A percentile compares a stretch with the other conserved stretches of the same genome.
Conservation (phyloP, 1,140 invertebrate genomes). For the Chionoecetes opilio region DNA sequence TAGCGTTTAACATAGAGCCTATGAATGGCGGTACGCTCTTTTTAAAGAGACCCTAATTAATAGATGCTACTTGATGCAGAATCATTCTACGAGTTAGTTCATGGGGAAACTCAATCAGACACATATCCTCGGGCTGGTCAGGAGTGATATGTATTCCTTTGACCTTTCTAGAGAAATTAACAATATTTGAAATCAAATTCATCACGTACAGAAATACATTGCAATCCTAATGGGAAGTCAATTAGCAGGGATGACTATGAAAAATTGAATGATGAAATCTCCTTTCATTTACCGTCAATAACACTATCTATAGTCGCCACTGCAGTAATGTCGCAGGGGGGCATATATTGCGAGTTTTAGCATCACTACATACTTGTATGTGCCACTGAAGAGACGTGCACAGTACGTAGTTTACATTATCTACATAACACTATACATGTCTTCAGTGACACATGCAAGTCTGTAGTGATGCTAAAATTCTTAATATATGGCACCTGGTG, state of each 20-base stretch:
- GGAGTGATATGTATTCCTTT: not conserved
- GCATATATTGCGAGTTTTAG: not conserved
- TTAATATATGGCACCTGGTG: no score
- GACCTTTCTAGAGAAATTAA: slow-evolving; percentile 39
- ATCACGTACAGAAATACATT: slow-evolving; percentile 23
- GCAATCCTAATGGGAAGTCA: slow-evolving; percentile 44
- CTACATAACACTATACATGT: no score
- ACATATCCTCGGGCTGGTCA: not conserved
- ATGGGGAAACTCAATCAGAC: not conserved
- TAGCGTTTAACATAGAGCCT: no score
- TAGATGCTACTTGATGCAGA: slow-evolving; percentile 43
- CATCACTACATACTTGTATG: not conserved
- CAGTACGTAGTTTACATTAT: no score
- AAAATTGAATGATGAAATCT: not conserved
- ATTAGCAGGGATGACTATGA: no score
- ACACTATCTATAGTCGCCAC: not conserved
- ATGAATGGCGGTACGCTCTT: no score
- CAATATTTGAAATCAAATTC: slow-evolving; percentile 11
- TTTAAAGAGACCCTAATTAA: no score
- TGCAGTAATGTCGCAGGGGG: slow-evolving; percentile 36
- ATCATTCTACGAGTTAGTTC: slow-evolving; percentile 43
- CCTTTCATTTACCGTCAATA: not conserved
- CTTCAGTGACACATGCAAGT: no score
- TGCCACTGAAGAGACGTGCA: not conserved
- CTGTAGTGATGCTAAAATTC: no score